Evolutionary conservation across 2,797 vertebrate species (phyloP).

Genomic region (Gallinago stenura): DNA sequence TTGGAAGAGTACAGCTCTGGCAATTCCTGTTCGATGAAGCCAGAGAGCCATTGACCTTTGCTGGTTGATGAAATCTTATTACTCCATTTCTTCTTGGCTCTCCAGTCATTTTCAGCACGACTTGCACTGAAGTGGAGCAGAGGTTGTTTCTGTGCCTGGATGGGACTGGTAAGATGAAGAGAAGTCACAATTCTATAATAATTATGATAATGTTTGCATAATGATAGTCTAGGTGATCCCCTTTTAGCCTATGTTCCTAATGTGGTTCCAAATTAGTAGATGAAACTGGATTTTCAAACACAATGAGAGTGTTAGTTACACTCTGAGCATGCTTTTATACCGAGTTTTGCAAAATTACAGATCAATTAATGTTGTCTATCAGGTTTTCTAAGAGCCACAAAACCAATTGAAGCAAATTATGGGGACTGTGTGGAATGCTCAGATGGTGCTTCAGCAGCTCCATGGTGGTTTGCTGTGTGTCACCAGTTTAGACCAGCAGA

Average conservation of each 20-base stretch:
- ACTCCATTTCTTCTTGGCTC: background rate
- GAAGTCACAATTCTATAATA: background rate
- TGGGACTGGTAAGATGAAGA: background rate
- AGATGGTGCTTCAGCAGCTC: background rate
- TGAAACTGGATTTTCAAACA: background rate
- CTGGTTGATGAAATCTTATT: background rate
- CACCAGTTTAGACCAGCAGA: background rate
- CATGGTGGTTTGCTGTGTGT: background rate
- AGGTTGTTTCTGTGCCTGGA: background rate
- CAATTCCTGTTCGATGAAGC: background rate
- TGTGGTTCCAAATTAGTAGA: background rate
- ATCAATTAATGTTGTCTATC: background rate
- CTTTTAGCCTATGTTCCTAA: background rate
- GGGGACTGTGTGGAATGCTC: background rate
- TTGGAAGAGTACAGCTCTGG: background rate
- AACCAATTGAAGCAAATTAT: background rate
- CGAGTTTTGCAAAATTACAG: background rate
- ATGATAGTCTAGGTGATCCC: background rate
- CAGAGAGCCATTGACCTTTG: background rate
- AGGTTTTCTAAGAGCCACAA: background rate
- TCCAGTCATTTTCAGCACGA: background rate
- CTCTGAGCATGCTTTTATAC: background rate
- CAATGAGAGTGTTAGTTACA: accelerated
- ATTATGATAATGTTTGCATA: background rate
- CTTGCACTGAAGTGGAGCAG: background rate